Base-by-base conservation (phyloP, 2,888 invertebrate genomes). In the Eristalinus aeneus region DNA sequence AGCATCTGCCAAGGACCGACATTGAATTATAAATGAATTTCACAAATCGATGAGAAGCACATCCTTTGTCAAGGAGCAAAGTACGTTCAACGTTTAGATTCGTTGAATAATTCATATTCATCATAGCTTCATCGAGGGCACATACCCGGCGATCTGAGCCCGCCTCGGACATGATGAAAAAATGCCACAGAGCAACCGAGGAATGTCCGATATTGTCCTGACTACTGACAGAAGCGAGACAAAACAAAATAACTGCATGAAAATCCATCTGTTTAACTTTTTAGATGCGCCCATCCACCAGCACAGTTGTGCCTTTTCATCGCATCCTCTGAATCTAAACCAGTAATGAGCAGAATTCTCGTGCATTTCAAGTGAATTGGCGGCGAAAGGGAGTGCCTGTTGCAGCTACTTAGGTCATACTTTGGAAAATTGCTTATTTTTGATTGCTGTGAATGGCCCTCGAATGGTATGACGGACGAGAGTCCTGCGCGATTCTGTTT, bases 41-140 rank as follows among this genome's bases (percentile, higher is more conserved):
- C 20, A 58, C 53, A 80, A 73, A 80, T 85, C 85, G 68, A 85
- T 76, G 32, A 36, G 64, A 68, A 69, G 63, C 63, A 68, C 53
- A 76, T 80, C 58, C 68, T 80, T 63, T 69, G 69, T 77, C 68
- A 73, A 73, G 46, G 76, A 77, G 81, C 23, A 32, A 76, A 76
- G 67, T 76, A 80, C 63, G 61, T 73, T 53, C 36, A 76, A 39
- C 53, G 68, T 68, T 74, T 53, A 31, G 71, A 74, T 54, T 74
- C 69, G 67, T 73, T 76, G 72, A 76, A 81, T 85, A 54, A 85
- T 85, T 85, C 85, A 85, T 85, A 77, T 76, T 58, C 72, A 81
- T 85, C 85, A 80, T 76, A 27, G 39, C 23, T 10, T 32, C 20
- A 39, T 36, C 61, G 46, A 72, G 60, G 71, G 54, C 56, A 56